phyloP scores from a whole-genome alignment of 92 coral and sea anemone species.

The Ricordea florida region DNA sequence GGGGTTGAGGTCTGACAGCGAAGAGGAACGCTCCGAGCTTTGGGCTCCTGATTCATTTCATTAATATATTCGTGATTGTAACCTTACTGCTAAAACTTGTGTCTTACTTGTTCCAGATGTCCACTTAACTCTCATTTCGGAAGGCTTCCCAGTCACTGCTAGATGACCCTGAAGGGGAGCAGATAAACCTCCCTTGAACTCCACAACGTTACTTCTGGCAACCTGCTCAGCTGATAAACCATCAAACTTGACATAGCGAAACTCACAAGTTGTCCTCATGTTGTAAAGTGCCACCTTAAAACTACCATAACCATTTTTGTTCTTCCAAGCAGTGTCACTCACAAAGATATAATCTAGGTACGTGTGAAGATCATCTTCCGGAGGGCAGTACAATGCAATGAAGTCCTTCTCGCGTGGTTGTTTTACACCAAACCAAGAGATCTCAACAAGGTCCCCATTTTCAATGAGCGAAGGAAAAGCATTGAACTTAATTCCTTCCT shows the following conservation, averaged over 20 bases:
- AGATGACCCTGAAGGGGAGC: constrained; percentile 68
- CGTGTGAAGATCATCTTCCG: constrained; percentile 22
- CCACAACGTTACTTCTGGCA: constrained; percentile 48
- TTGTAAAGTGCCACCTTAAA: constrained; percentile 49
- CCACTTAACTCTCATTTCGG: constrained; percentile 82
- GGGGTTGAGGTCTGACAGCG: no score
- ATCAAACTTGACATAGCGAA: constrained; percentile 53
- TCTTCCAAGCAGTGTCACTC: constrained; percentile 45
- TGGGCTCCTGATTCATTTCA: no score
- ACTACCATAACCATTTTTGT: constrained; percentile 41
- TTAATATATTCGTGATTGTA: no score
- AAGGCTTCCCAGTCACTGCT: constrained; percentile 59
- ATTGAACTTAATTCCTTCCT: not conserved
- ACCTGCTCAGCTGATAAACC: not conserved
- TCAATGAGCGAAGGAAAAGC: constrained; percentile 11
- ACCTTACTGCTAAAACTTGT: no score
- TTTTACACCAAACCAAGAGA: constrained; percentile 59
- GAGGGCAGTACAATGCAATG: constrained; percentile 79
- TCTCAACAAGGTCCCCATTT: constrained; percentile 61
- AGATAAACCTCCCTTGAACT: constrained; percentile 51
- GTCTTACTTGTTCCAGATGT: constrained; percentile 66
- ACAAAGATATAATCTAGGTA: constrained; percentile 62
- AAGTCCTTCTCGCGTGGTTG: constrained; percentile 41
- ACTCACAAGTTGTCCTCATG: constrained; percentile 63
- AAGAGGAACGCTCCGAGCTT: no score